Evolutionary conservation across 1,140 invertebrate genomes (phyloP), one percentile per base, ranked within the genome.

Genomic region (Zophobas morio): DNA sequence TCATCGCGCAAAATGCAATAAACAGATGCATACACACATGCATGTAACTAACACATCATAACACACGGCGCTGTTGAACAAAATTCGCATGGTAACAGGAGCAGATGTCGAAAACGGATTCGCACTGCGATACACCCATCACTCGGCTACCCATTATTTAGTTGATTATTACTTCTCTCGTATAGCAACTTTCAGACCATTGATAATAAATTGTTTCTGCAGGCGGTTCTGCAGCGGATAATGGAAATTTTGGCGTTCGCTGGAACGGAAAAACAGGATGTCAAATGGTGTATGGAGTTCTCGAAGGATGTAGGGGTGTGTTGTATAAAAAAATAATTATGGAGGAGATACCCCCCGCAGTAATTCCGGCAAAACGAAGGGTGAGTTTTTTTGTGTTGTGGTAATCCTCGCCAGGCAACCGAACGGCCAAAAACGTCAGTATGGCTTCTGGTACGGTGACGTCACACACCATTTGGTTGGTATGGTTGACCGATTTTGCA

Each of bases 1-100:
- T 39, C 60, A 66, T 66, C 60, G 42, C 37, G 42, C 33, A 66
- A 66, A 66, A 66, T 66, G 60, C 60, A 66, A 66, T 66, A 66
- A 66, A 66, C 60, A 66, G 60, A 66, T 66, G 60, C 60, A 66
- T 40, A 39, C 39, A 42, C 20, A 40, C 60, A 42, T 33, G 33
- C 37, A 66, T 33, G 49, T 51, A 4, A 20, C 20, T 20, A 20
- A 20, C 20, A 20, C 20, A 20, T 20, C 20, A 20, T 20, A 20
- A 20, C 20, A 20, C 20, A 20, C 20, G 20, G 20, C 20, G 20
- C 20, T 20, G 20, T 20, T 20, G 3, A 40, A 66, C 39, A 39
- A 66, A 66, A 42, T 66, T 63, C 60, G 60, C 60, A 66, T 66
- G 42, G 60, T 39, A 66, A 66, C 60, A 66, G 42, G 60, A 66